Conservation (phyloP, 2,888 invertebrate species). For the Euspilapteryx auroguttella region DNA sequence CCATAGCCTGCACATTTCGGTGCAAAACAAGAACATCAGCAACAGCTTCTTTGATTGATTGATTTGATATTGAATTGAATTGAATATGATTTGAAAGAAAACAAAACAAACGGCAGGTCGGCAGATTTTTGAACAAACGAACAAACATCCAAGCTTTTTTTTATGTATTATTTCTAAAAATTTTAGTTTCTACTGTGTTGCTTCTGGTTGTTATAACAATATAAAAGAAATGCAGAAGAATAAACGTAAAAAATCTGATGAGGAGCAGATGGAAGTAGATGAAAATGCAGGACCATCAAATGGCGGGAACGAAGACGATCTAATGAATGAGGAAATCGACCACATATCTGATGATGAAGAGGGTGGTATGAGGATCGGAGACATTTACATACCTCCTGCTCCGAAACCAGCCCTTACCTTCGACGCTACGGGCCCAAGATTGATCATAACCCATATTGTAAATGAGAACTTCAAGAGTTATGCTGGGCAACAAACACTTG, state of each 20-base stretch:
- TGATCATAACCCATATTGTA: constrained; percentile 89
- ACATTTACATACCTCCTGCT: constrained; percentile 83
- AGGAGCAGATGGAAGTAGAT: constrained; percentile 42
- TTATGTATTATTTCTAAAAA: too few species aligned
- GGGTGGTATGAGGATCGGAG: constrained; percentile 74
- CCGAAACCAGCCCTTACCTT: constrained; percentile 70
- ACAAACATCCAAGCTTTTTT: too few species aligned
- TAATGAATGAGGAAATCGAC: constrained; percentile 30
- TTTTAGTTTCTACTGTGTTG: too few species aligned
- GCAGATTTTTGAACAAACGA: too few species aligned
- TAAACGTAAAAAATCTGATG: constrained; percentile 23
- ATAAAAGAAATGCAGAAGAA: constrained; percentile 28
- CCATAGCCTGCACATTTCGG: too few species aligned
- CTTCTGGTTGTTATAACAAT: too few species aligned
- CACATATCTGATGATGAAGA: constrained; percentile 63
- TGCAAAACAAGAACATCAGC: too few species aligned
- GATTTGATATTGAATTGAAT: too few species aligned
- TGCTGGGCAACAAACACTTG: constrained; percentile 78
- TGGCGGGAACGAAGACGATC: constrained; percentile 7
- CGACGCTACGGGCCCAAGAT: constrained; percentile 75
- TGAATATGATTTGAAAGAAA: too few species aligned
- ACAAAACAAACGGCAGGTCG: too few species aligned
- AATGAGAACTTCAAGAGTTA: constrained; percentile 98
- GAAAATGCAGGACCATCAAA: constrained; percentile 15
- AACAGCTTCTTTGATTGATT: too few species aligned